Conservation (phyloP, 2,888 invertebrate species). For the Caenorhabditis zanzibari region DNA sequence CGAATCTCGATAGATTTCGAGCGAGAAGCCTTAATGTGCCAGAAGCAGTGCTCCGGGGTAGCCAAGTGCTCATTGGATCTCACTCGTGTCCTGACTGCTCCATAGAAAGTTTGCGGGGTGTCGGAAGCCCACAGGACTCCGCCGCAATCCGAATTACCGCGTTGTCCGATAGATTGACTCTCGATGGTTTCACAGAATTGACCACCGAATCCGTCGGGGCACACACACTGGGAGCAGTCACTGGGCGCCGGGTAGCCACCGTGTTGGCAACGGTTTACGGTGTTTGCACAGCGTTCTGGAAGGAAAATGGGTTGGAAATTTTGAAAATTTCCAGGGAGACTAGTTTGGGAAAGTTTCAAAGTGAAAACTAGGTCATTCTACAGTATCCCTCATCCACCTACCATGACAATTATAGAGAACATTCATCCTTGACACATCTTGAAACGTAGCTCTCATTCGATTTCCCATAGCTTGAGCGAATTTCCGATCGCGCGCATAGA, state of each 20-base stretch:
- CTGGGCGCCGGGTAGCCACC: slow-evolving; percentile 75
- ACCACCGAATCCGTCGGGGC: slow-evolving; percentile 79
- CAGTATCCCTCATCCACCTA: not conserved
- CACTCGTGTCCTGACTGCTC: slow-evolving; percentile 57
- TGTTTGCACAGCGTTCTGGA: slow-evolving; percentile 65
- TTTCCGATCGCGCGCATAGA: slow-evolving; percentile 64
- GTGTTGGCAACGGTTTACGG: slow-evolving; percentile 63
- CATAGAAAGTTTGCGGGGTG: slow-evolving; percentile 54
- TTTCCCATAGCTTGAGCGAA: slow-evolving; percentile 70
- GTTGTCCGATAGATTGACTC: slow-evolving; percentile 67
- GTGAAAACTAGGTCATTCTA: too few species aligned
- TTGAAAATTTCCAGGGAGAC: not conserved
- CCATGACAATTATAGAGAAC: slow-evolving; percentile 69
- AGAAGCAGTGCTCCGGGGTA: slow-evolving; percentile 60
- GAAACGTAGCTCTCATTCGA: slow-evolving; percentile 71
- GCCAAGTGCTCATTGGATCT: slow-evolving; percentile 47
- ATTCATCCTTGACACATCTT: slow-evolving; percentile 71
- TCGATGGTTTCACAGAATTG: slow-evolving; percentile 72
- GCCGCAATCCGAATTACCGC: slow-evolving; percentile 53
- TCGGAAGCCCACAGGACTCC: slow-evolving; percentile 57
- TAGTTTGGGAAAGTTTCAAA: not conserved
- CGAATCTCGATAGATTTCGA: slow-evolving; percentile 44
- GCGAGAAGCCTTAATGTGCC: slow-evolving; percentile 57
- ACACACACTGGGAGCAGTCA: slow-evolving; percentile 75
- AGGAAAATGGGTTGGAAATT: too few species aligned